These are phyloP conservation scores for Cremastinae sp. DNA, from an alignment of 2,888 invertebrate genomes.

Conservation along the genomic window DNA sequence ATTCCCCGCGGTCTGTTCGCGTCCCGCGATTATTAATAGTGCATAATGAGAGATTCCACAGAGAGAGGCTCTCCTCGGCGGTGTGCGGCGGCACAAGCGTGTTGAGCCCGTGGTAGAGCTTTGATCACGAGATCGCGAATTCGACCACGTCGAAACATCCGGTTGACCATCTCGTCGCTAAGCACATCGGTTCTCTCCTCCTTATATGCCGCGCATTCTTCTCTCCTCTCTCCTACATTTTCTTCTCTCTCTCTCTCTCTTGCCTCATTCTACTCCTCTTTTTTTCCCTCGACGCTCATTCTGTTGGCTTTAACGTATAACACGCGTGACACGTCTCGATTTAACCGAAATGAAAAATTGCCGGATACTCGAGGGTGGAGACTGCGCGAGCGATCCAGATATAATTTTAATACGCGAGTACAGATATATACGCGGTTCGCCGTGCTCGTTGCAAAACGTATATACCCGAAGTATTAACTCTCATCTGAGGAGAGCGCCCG, in stretches of 20 bases:
- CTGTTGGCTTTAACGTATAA: slow-evolving; percentile 12
- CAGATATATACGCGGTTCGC: not conserved
- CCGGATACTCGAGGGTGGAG: slow-evolving; percentile 31
- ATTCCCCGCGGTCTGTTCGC: slow-evolving; percentile 25
- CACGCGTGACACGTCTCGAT: slow-evolving; percentile 36
- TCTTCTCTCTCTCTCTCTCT: slow-evolving; percentile 13
- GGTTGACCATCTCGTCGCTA: slow-evolving; percentile 58
- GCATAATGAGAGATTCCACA: slow-evolving; percentile 48
- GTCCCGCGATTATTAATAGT: slow-evolving; percentile 48
- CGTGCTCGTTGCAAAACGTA: slow-evolving; percentile 29
- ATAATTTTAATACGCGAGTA: slow-evolving; percentile 8
- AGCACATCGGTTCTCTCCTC: slow-evolving; percentile 18
- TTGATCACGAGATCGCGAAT: slow-evolving; percentile 47
- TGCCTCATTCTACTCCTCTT: slow-evolving; percentile 20
- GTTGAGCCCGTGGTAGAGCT: slow-evolving; percentile 23
- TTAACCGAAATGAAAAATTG: slow-evolving; percentile 44
- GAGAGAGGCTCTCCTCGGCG: too few relatives aligned
- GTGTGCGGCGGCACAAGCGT: too few relatives aligned
- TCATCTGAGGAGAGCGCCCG: slow-evolving; percentile 19
- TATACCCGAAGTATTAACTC: slow-evolving; percentile 35
- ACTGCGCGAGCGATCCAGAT: slow-evolving; percentile 30
- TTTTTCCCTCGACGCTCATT: not conserved
- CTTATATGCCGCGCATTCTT: not conserved
- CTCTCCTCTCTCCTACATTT: not conserved
- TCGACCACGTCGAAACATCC: slow-evolving; percentile 51